A percentile compares a stretch with the other conserved stretches of the same genome.
Conservation (phyloP, 2,888 invertebrate genomes). For the Perithous albicinctus region DNA sequence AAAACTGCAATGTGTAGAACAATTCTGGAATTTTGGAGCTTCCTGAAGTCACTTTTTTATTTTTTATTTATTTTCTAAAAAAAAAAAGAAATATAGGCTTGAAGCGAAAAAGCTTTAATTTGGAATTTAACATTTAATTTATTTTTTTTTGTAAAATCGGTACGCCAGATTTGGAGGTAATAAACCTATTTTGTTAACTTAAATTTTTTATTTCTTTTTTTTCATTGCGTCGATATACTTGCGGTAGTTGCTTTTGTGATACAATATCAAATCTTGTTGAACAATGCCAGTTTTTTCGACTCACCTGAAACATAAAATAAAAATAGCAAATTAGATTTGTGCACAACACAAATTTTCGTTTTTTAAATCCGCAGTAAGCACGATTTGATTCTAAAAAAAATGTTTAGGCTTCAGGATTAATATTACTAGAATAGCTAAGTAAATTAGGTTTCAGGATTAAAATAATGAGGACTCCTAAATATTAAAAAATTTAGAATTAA, state of each 20-base stretch:
- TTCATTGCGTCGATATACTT: too few relatives aligned
- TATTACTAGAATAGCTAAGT: too few relatives aligned
- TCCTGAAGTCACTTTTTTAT: not conserved
- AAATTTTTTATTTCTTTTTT: too few relatives aligned
- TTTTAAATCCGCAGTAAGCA: too few relatives aligned
- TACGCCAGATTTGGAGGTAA: too few relatives aligned
- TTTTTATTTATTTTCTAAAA: not conserved
- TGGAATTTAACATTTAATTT: not conserved
- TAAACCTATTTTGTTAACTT: too few relatives aligned
- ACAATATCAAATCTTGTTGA: not conserved
- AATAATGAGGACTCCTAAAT: too few relatives aligned
- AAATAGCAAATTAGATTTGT: not conserved
- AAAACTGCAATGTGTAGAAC: not conserved
- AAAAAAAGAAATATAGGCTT: not conserved
- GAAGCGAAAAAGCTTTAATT: not conserved
- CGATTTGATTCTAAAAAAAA: too few relatives aligned
- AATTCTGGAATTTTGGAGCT: not conserved
- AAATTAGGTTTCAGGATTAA: too few relatives aligned
- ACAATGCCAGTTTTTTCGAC: not conserved
- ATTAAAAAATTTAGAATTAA: too few relatives aligned
- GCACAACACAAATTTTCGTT: not conserved
- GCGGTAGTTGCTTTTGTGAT: not conserved
- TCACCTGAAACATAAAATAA: constrained; percentile 58
- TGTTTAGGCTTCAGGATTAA: too few relatives aligned
- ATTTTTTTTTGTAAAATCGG: too few relatives aligned